Evolutionary conservation across 2,113 vertebrate genomes (phyloP), one percentile per base, ranked within the genome.

Genomic region (Mellivora capensis): DNA sequence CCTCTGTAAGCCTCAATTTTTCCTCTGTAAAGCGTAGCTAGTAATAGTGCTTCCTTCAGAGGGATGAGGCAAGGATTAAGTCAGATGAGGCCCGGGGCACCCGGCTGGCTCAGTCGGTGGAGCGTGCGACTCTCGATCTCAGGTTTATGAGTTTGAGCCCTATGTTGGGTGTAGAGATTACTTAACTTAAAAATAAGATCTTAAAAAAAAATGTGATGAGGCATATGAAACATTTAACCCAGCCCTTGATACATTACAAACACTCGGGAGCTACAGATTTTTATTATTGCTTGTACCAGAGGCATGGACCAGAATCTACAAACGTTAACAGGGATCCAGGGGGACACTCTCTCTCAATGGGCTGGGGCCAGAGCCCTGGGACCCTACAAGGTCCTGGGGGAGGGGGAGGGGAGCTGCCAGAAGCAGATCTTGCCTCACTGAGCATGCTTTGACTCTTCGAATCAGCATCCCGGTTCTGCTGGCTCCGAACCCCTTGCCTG

Each of bases 331-430:
- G 80, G 59, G 91, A 54, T 64, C 61, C 54, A 12, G 10, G 1
- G 90, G 82, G 42, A 34, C n/a, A 3, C 39, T 31, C 44, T 83
- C 4, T 67, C 57, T 71, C 27, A n/a, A 49, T 13, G 23, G 72
- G 39, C 18, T 82, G 14, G 61, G 49, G 42, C n/a, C 47, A 27
- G 80, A 49, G 37, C 62, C 47, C 61, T 2, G 17, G 29, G 74
- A 42, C 57, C 14, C 89, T n/a, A 0, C 0, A 4, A 10, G 37
- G 67, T 54, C 83, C 52, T 23, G 11, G 90, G 86, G 42, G 71
- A 25, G 31, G 0, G 4, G 64, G 9, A 31, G 27, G 18, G 71
- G 49, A 6, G 15, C 2, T 1, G 1, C 23, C 47, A n/a, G 31
- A 69, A 52, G 44, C 31, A 31, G 62, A 21, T 44, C 20, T 54